These are phyloP conservation scores for Cheirogaleus major DNA, from an alignment of 2,797 vertebrate species.

Conservation along the genomic window DNA sequence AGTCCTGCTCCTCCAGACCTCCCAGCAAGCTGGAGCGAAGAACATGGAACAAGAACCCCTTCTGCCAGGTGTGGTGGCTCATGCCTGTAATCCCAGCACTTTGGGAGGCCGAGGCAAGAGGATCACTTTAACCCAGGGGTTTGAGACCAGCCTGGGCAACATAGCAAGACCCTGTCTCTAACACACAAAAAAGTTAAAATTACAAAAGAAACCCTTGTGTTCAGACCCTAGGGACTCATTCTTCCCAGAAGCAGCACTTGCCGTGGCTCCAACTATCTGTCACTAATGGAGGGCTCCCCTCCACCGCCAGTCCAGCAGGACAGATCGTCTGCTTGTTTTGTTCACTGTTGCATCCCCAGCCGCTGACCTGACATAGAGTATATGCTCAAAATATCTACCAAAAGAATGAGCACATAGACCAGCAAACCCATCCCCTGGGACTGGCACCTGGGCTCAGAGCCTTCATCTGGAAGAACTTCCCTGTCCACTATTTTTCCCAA, in stretches of 20 bases:
- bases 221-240: neutral
- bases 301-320: neutral
- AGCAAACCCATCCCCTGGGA: neutral
- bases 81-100: neutral
- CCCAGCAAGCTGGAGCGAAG: neutral
- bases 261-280: neutral
- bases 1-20: neutral
- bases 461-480: neutral
- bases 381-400: neutral
- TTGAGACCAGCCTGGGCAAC: neutral
- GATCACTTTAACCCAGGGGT: neutral
- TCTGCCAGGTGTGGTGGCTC: neutral
- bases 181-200: neutral
- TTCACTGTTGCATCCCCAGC: fast-evolving
- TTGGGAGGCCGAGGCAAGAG: neutral
- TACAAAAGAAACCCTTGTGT: neutral
- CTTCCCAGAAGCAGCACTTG: neutral
- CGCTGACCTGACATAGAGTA: neutral
- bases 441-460: neutral
- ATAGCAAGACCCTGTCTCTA: neutral
- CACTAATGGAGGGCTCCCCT: neutral
- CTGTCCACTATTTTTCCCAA: neutral
- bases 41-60: neutral
- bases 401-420: neutral
- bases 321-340: neutral